Conservation (phyloP, 37 sponge, comb jelly and placozoan genomes). For the Geodia barretti region DNA sequence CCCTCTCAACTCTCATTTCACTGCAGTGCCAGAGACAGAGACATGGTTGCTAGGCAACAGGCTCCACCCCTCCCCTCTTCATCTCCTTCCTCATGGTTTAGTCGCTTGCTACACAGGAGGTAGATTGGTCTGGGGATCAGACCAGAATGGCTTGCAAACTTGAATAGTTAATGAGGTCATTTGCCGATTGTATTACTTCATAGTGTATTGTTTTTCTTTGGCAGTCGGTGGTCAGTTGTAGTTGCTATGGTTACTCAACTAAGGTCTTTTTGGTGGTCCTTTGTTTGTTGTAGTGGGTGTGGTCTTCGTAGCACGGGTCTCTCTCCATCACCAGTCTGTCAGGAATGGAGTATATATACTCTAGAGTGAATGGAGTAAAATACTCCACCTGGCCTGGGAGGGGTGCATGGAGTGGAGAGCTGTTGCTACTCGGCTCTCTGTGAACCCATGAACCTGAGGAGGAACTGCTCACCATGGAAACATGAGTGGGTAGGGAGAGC, state of each 20-base stretch:
- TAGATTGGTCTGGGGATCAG: background rate
- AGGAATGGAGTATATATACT: background rate
- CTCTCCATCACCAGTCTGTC: conserved; percentile 24
- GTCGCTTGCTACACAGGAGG: background rate
- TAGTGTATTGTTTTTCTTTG: no score
- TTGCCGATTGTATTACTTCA: no score
- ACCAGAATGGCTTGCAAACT: no score
- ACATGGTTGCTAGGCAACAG: background rate
- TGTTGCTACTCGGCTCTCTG: background rate
- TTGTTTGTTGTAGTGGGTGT: conserved; percentile 17
- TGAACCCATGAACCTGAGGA: conserved; percentile 27
- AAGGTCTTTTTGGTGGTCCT: background rate
- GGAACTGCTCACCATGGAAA: background rate
- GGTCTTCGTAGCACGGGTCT: conserved; percentile 50
- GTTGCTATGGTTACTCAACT: background rate
- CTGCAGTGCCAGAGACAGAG: background rate
- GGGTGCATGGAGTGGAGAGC: conserved; percentile 24
- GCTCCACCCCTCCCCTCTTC: background rate
- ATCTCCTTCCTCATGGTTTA: background rate
- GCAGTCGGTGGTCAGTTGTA: background rate
- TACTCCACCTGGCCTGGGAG: conserved; percentile 52
- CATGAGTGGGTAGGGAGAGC: background rate
- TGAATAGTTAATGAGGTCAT: no score
- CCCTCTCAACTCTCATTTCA: no score
- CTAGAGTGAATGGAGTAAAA: no score